Base-by-base conservation (phyloP, 2,888 invertebrate species). In the Noctua janthina region DNA sequence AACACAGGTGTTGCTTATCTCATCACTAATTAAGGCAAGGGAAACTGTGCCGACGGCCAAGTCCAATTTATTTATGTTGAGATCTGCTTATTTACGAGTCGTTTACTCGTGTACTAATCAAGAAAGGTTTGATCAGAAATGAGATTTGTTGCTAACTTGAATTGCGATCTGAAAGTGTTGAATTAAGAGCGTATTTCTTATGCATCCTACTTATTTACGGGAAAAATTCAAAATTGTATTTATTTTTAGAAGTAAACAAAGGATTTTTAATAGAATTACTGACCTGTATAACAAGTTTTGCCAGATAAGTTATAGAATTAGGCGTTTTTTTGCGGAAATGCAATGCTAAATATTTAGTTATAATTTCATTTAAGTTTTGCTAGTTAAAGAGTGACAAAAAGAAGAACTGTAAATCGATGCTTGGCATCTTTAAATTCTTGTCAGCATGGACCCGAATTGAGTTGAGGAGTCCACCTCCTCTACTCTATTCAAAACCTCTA, bases 1-100 rank as follows among this genome's bases (percentile, higher is more conserved):
- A 89, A 91, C 91, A 92, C 92, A 93, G 92, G 92, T 93, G 92
- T 91, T 90, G 88, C 89, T 91, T 93, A 93, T 92, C 92, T 89
- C 82, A 82, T 89, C 83, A 87, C 90, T 92, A 93, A 92, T 92
- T 93, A 92, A 91, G 88, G 87, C 85, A 76, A 69, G 43, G 81
- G 89, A 91, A 91, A 90, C 89, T 85, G 82, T 88, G 84, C 83
- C 83, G 80, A 78, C 88, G 66, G 84, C 89, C 79, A 70, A 78
- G 75, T 84, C 86, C 72, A 77, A 88, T 86, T 91, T 86, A 91
- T 91, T 88, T 90, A 89, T 85, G 89, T 87, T 86, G 74, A 87
- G 85, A 90, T 89, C 84, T 81, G 74, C 82, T 89, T 87, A 90
- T 89, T 90, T 89, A 91, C 84, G 78, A 88, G 71, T 69, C 84